Evolutionary conservation across 2,113 vertebrate species (phyloP).

Genomic region (Ondatra zibethicus): DNA sequence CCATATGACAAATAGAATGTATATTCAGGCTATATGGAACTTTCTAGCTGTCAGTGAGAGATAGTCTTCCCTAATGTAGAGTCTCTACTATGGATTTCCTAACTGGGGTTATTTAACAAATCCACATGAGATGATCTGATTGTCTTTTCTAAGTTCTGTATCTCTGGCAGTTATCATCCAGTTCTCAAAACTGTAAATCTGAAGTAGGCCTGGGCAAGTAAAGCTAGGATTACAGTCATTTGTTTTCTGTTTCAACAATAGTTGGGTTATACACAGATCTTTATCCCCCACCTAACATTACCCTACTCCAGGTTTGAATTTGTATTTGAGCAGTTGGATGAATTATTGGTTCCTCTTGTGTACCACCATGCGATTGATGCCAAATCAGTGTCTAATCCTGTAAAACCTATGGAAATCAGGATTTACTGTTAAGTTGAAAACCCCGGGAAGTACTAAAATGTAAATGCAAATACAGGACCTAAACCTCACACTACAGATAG

Average conservation of each 20-base stretch:
- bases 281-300: background rate
- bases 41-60: background rate
- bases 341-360: background rate
- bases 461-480: background rate
- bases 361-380: background rate
- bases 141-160: background rate
- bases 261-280: constrained; percentile 33
- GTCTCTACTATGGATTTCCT: background rate
- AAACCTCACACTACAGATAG: background rate
- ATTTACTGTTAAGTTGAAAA: constrained; percentile 29
- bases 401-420: constrained; percentile 44
- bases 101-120: background rate
- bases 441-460: background rate
- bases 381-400: background rate
- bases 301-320: background rate
- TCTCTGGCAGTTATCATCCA: constrained; percentile 6
- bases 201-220: background rate
- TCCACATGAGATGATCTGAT: background rate
- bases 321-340: background rate
- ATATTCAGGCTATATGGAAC: background rate
- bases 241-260: constrained; percentile 27
- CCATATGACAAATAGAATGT: background rate
- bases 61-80: constrained; percentile 16
- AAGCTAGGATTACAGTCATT: background rate
- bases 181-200: background rate